Percentiles rank a stretch among this genome's conserved stretches.
phyloP scores from a whole-genome alignment of 1,140 invertebrate genomes.

The Orussus abietinus region DNA sequence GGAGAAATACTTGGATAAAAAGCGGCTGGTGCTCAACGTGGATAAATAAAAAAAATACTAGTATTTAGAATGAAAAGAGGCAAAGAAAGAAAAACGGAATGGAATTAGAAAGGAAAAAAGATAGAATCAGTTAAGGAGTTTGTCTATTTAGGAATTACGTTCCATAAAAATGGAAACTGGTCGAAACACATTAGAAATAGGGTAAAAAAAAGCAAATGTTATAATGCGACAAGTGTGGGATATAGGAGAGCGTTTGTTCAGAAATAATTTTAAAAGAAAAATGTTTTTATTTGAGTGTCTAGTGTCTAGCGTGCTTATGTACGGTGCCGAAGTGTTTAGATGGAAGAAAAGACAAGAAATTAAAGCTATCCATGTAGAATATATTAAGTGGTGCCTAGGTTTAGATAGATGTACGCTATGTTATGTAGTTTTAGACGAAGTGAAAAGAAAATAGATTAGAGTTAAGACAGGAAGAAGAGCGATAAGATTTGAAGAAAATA shows the following conservation, averaged over 20 bases:
- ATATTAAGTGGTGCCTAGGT: conserved; percentile 11
- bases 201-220: conserved; percentile 8
- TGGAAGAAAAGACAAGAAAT: conserved; percentile 10
- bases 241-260: conserved; percentile 12
- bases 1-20: conserved; percentile 8
- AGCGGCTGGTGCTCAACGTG: conserved; percentile 10
- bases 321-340: conserved; percentile 14
- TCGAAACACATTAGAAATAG: neutral
- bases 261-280: conserved; percentile 8
- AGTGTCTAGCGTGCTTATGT: conserved; percentile 5
- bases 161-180: neutral
- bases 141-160: conserved; percentile 9
- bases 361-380: conserved; percentile 10
- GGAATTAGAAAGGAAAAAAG: conserved; percentile 9
- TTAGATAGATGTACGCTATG: conserved; percentile 10
- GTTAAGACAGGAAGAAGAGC: conserved; percentile 1
- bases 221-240: conserved; percentile 7
- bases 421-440: conserved; percentile 1
- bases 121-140: conserved; percentile 15
- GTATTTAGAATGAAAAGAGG: conserved; percentile 12
- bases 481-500: conserved; percentile 8
- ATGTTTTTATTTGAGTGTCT: conserved; percentile 10
- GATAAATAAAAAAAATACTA: conserved; percentile 15
- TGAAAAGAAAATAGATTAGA: conserved; percentile 5
- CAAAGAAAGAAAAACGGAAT: conserved; percentile 3